Evolutionary conservation across 2,113 vertebrate species (phyloP), one percentile per base, ranked within the genome.

Genomic region (Cynoglossus semilaevis): DNA sequence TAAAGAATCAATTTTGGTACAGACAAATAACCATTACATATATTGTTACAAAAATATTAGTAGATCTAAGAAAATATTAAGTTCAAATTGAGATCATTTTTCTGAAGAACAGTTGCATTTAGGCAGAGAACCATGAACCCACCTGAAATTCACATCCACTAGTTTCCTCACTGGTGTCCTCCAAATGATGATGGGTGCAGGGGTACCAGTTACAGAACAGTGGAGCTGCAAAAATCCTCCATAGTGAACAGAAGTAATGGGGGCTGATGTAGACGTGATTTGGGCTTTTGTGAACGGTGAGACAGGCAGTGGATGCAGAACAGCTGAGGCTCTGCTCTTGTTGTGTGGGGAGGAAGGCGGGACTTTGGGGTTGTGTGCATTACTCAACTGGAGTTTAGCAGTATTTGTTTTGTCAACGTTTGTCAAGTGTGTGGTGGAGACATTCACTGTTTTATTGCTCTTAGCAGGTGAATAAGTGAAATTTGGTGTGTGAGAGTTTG

Each of bases 121-220:
- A n/a, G n/a, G n/a, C n/a, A n/a, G n/a, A n/a, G n/a, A n/a, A n/a
- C n/a, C n/a, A n/a, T n/a, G n/a, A 12, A 1, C 8, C 6, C 22
- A 98, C 96, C 96, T 97, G 85, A 92, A 93, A 15, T 92, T 75
- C 1, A 90, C 76, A 71, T 99, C 94, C 35, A 95, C 87, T 66
- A 94, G 88, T 58, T 93, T 92, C 73, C 91, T 94, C 11, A 82
- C 90, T 0, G 96, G 95, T 9, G 94, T 89, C 17, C 94, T 93
- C 96, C 96, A 99, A 44, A 96, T 88, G 72, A 98, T 91, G 29
- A 86, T 91, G 1, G 96, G 94, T 53, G 87, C 75, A 51, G 96
- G 96, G 67, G 93, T 91, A 38, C 95, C 95, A 13, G 91, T 90
- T 54, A 93, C 94, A 47, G 88, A 85, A 63, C 95, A 99, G 79